Base-by-base conservation (phyloP, 1,140 invertebrate genomes). In the Lethocerus indicus region DNA sequence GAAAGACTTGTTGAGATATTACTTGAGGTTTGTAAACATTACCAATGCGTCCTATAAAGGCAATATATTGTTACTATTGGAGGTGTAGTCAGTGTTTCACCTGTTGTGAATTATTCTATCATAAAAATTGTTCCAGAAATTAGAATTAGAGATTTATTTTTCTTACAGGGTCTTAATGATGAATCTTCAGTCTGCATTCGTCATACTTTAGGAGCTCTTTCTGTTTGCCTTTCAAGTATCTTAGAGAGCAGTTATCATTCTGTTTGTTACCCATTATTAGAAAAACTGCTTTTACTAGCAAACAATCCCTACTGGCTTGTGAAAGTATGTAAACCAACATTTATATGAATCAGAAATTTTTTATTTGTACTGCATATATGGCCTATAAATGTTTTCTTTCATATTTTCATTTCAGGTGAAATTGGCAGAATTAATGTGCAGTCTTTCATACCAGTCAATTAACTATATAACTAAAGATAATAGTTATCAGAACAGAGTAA, bases 281-380 rank as follows among this genome's bases (percentile, higher is more conserved):
- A 76, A 40, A 62, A 67, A 36, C 64, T 90, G 5, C 69, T 54
- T 2, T 24, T 80, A 20, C 65, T 87, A 1, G 73, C 75, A 37
- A 68, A 71, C 35, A 87, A 88, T 67, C 72, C 78, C 0, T 92
- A 92, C 65, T 92, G 87, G 81, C 68, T 93, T 13, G 79, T 89
- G 21, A 87, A 87, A 69, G 79, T 88, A 52, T 73, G 54, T 5
- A 13, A 12, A 20, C 3, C 16, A 27, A n/a, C 3, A 26, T 68
- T 21, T 67, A 68, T 54, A 61, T 64, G 48, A 63, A 60, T 24
- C 24, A 66, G 35, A 62, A 13, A 67, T 1, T 6, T 36, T 3
- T 3, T 47, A 2, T 32, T 36, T 47, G 14, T 29, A 14, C 23
- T 12, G 20, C 6, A 16, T 35, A 32, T 9, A 16, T 4, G 32